Evolutionary conservation across 2,888 invertebrate genomes (phyloP).

Genomic region (Dolomedes plantarius): DNA sequence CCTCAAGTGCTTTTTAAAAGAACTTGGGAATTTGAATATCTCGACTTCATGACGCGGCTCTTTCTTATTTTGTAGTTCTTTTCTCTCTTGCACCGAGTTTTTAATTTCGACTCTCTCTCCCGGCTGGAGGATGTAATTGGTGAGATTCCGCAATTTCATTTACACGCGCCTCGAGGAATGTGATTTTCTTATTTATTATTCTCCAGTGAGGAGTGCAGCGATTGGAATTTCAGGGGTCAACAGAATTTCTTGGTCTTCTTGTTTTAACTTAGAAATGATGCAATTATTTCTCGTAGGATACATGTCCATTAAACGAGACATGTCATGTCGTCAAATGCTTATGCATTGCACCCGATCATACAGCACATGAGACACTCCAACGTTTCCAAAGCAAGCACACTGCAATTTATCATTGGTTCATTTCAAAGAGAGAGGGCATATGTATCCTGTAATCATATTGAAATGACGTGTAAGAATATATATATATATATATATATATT

Average conservation of each 20-base stretch:
- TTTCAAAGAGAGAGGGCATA: no score
- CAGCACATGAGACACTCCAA: no score
- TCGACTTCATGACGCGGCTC: slow-evolving; percentile 22
- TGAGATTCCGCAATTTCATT: slow-evolving; percentile 65
- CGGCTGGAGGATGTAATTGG: slow-evolving; percentile 43
- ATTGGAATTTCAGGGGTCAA: slow-evolving; percentile 57
- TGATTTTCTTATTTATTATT: slow-evolving; percentile 58
- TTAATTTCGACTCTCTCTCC: slow-evolving; percentile 56
- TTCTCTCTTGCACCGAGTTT: slow-evolving; percentile 38
- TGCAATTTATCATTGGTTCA: no score
- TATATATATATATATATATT: no score
- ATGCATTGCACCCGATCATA: no score
- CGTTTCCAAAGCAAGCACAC: no score
- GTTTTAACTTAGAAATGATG: no score
- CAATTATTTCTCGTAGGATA: no score
- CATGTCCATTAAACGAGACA: no score
- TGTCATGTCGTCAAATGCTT: no score
- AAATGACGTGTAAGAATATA: no score
- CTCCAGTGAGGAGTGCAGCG: neutral
- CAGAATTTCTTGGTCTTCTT: neutral
- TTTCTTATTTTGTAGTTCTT: slow-evolving; percentile 16
- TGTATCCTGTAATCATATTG: no score
- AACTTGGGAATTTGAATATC: slow-evolving; percentile 69
- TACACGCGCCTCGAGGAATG: slow-evolving; percentile 57
- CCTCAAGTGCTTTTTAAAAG: slow-evolving; percentile 66